These are phyloP conservation scores for Solenopsis fugax DNA, from an alignment of 1,140 invertebrate genomes.

Conservation along the genomic window DNA sequence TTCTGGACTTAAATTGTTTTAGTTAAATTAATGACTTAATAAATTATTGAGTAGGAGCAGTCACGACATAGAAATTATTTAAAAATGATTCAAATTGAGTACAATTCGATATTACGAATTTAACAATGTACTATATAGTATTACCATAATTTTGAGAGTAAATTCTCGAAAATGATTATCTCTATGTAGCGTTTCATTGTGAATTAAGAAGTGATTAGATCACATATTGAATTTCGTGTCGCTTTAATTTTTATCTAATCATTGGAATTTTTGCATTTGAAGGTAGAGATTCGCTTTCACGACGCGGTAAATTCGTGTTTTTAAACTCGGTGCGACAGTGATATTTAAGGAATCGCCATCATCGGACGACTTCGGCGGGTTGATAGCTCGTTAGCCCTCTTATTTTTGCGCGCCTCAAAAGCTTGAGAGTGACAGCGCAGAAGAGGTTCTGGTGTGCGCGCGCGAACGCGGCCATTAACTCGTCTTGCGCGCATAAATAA, in stretches of 20 bases:
- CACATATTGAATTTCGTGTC: too few species aligned
- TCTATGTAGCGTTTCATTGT: neutral
- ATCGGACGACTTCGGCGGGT: slow-evolving; percentile 1
- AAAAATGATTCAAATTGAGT: too few species aligned
- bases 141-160: too few species aligned
- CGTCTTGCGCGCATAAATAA: slow-evolving; percentile 56
- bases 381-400: slow-evolving; percentile 53
- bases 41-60: too few species aligned
- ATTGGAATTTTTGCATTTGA: neutral
- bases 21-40: too few species aligned
- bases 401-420: slow-evolving; percentile 32
- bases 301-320: neutral
- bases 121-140: too few species aligned
- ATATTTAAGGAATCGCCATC: slow-evolving; percentile 43
- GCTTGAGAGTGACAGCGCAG: slow-evolving; percentile 36
- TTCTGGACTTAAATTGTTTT: too few species aligned
- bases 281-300: slow-evolving; percentile 4
- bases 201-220: neutral
- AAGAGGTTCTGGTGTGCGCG: neutral
- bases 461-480: slow-evolving; percentile 46
- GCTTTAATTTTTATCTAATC: neutral
- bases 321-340: neutral
- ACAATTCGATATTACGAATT: too few species aligned
- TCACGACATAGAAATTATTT: too few species aligned
- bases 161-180: too few species aligned